Base-by-base conservation (phyloP, 2,113 vertebrate genomes). In the Pituophis catenifer region DNA sequence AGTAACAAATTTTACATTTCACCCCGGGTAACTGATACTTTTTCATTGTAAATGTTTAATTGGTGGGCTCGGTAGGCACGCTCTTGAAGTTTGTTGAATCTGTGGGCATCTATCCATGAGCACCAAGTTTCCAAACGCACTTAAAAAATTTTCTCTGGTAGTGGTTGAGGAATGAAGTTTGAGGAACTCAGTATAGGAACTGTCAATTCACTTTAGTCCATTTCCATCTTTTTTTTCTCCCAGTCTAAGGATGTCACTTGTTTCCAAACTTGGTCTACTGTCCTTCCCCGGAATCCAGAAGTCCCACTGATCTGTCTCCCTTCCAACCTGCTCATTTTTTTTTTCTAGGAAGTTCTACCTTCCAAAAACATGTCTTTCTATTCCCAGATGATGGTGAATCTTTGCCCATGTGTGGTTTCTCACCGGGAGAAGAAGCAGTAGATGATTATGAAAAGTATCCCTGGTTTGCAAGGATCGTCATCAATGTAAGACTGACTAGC, bases 391-490 rank as follows among this genome's bases (percentile, higher is more conserved):
- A 97, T 87, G 92, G 6, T 75, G 85, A 97, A 52, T 97, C 97
- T 11, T 97, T 98, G 94, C 97, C 97, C 0, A 97, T 98, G 95
- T 99, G 98, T 38, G 98, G 98, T 15, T 93, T 99, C 55, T 98
- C 98, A 57, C 97, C 98, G 95, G 98, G 98, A 81, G 19, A 86
- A 8, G 50, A 93, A 55, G 54, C 5, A 7, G 93, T 62, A 12
- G 5, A 9, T 2, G 59, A 88, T 52, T 26, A 26, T 52, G 55
- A 96, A 91, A 96, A 65, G 93, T 96, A 93, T 10, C 98, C 98
- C 0, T 99, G 98, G 98, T 98, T 98, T 0, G 97, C 98, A 89
- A 95, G 91, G 89, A 55, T 99, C 57, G n/a, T 1, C 1, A 81
- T 97, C 58, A 95, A 93, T 13, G 98, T 98, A 93, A 97, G 96